A percentile compares a stretch with the other conserved stretches of the same genome.
phyloP scores from a whole-genome alignment of 2,797 vertebrate genomes.

The Urosaurus nigricauda region DNA sequence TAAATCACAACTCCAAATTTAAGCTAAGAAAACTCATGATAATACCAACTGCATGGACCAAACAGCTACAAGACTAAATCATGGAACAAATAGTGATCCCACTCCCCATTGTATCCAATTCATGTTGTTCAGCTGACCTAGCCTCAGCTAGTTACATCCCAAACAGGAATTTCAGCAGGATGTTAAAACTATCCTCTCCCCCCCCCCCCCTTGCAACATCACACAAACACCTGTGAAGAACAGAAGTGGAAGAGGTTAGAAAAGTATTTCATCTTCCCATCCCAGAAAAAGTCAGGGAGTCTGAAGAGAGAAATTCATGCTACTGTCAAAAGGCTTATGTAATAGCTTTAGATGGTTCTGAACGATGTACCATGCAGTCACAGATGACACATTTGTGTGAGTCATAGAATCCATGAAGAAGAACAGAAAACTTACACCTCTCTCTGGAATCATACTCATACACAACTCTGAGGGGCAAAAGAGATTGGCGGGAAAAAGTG shows the following conservation, averaged over 20 bases:
- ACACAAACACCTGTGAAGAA: neutral
- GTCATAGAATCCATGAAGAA: too few species aligned
- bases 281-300: neutral
- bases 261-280: too few species aligned
- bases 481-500: too few species aligned
- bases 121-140: neutral
- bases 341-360: too few species aligned
- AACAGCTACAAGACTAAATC: neutral
- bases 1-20: constrained; percentile 2
- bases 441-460: neutral
- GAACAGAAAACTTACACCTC: neutral
- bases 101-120: neutral
- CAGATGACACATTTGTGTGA: too few species aligned
- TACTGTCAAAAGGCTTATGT: too few species aligned
- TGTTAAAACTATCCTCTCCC: neutral
- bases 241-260: neutral
- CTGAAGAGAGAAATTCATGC: neutral
- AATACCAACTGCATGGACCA: neutral
- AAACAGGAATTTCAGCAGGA: neutral
- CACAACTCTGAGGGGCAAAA: too few species aligned
- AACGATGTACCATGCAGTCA: too few species aligned
- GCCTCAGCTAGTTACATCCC: neutral
- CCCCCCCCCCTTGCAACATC: too few species aligned
- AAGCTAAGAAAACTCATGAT: neutral
- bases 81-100: neutral